Percentiles rank a stretch among this genome's conserved stretches.
These are phyloP conservation scores for Deladenus siricidicola DNA, from an alignment of 2,888 invertebrate genomes.

Conservation along the genomic window DNA sequence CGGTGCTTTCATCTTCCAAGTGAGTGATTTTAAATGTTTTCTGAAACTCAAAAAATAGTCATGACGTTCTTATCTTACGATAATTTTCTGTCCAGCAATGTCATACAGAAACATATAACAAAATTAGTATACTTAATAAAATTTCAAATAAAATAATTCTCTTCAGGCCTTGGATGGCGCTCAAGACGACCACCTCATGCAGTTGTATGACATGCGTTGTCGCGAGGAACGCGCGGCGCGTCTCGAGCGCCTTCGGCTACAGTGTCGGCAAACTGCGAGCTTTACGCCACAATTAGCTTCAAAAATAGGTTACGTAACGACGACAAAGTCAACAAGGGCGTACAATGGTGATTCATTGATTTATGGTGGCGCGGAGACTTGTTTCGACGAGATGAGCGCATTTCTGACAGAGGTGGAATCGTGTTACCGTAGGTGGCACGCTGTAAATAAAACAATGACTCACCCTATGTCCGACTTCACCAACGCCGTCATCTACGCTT, in stretches of 20 bases:
- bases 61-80: no score
- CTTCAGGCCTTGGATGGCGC: slow-evolving; percentile 40
- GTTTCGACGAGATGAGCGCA: slow-evolving; percentile 26
- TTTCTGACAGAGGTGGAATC: slow-evolving; percentile 25
- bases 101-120: no score
- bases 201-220: slow-evolving; percentile 32
- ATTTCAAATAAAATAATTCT: no score
- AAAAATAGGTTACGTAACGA: neutral
- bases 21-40: slow-evolving; percentile 12
- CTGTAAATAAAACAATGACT: slow-evolving; percentile 29
- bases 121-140: neutral
- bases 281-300: no score
- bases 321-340: neutral
- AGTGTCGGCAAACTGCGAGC: neutral
- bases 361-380: slow-evolving; percentile 9
- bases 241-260: slow-evolving; percentile 19
- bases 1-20: slow-evolving; percentile 41
- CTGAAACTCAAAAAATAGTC: neutral
- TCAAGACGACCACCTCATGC: slow-evolving; percentile 32
- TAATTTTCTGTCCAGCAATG: no score
- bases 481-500: slow-evolving; percentile 45
- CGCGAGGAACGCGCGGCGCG: slow-evolving; percentile 17
- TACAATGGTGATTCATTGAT: no score
- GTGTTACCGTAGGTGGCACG: slow-evolving; percentile 40
- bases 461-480: slow-evolving; percentile 42